A percentile compares a stretch with the other conserved stretches of the same genome.
phyloP scores from a whole-genome alignment of 2,888 invertebrate species.

The Ectemnius cavifrons region DNA sequence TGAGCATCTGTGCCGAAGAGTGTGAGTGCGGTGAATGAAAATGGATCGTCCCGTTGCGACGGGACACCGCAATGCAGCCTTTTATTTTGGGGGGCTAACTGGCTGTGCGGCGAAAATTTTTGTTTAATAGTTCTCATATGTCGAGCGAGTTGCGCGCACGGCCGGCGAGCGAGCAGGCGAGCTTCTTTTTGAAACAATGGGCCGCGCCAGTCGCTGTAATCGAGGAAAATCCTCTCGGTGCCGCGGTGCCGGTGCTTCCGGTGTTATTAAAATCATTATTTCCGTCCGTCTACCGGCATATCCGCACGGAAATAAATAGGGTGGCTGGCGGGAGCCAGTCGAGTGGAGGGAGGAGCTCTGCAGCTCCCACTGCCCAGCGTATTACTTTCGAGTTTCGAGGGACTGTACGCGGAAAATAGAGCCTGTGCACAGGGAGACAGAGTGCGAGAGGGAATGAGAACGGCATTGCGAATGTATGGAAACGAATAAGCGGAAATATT shows the following conservation, averaged over 20 bases:
- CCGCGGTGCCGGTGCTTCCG: constrained; percentile 23
- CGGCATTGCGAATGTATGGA: constrained; percentile 51
- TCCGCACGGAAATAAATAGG: constrained; percentile 61
- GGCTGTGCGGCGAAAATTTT: constrained; percentile 35
- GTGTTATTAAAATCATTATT: constrained; percentile 64
- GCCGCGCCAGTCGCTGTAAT: constrained; percentile 33
- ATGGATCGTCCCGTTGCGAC: constrained; percentile 46
- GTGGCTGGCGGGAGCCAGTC: constrained; percentile 24
- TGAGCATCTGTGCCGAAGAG: constrained; percentile 10
- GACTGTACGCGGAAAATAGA: constrained; percentile 52
- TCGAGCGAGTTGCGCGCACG: constrained; percentile 25
- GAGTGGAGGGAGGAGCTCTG: constrained; percentile 14
- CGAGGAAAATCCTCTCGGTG: constrained; percentile 37
- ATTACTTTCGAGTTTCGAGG: constrained; percentile 54
- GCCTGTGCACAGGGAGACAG: constrained; percentile 30
- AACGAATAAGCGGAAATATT: constrained; percentile 65
- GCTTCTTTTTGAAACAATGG: constrained; percentile 42
- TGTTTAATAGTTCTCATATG: constrained; percentile 48
- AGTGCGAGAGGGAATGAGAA: neutral
- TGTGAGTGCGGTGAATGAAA: constrained; percentile 34
- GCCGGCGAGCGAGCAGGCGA: no score
- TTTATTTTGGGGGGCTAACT: constrained; percentile 29
- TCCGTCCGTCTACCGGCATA: constrained; percentile 45
- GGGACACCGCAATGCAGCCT: constrained; percentile 27
- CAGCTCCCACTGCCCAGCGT: constrained; percentile 19